Evolutionary conservation across 2,797 vertebrate genomes (phyloP).

Genomic region (Tachyglossus aculeatus): DNA sequence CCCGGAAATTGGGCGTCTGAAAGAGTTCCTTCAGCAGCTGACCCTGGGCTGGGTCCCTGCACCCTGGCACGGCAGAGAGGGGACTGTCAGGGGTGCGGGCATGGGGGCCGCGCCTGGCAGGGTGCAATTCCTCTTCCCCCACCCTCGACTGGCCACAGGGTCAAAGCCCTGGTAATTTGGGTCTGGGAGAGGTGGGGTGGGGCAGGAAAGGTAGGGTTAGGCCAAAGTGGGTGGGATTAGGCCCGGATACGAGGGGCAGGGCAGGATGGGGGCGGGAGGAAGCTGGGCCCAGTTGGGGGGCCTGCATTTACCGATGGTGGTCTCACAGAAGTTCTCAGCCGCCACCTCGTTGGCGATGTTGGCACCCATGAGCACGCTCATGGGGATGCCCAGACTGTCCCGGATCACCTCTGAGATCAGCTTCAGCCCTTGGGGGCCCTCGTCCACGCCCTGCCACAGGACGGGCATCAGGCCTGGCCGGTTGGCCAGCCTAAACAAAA

Average conservation of each 20-base stretch:
- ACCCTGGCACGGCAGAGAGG: slow-evolving; percentile 75
- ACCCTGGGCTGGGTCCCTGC: slow-evolving; percentile 80
- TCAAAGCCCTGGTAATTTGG: too few species aligned
- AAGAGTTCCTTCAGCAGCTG: slow-evolving; percentile 89
- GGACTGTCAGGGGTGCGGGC: not conserved
- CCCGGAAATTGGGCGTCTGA: slow-evolving; percentile 92
- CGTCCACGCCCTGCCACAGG: slow-evolving; percentile 86
- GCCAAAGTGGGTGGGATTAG: too few species aligned
- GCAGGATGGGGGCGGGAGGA: too few species aligned
- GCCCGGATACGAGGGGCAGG: too few species aligned
- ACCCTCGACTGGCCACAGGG: too few species aligned
- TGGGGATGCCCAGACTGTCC: slow-evolving; percentile 85
- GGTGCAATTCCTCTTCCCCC: not conserved
- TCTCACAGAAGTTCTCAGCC: slow-evolving; percentile 96
- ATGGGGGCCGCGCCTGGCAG: not conserved
- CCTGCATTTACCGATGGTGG: slow-evolving; percentile 93
- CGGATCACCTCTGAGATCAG: slow-evolving; percentile 93
- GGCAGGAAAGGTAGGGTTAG: too few species aligned
- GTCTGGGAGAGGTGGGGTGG: too few species aligned
- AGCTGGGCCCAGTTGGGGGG: too few species aligned
- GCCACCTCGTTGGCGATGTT: slow-evolving; percentile 96
- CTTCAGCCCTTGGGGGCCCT: slow-evolving; percentile 90
- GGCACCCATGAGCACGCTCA: slow-evolving; percentile 95
- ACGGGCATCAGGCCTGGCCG: not conserved
- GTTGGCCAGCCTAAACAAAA: not conserved